Conservation (phyloP, 2,113 vertebrate genomes). For the Glaucidium brasilianum region DNA sequence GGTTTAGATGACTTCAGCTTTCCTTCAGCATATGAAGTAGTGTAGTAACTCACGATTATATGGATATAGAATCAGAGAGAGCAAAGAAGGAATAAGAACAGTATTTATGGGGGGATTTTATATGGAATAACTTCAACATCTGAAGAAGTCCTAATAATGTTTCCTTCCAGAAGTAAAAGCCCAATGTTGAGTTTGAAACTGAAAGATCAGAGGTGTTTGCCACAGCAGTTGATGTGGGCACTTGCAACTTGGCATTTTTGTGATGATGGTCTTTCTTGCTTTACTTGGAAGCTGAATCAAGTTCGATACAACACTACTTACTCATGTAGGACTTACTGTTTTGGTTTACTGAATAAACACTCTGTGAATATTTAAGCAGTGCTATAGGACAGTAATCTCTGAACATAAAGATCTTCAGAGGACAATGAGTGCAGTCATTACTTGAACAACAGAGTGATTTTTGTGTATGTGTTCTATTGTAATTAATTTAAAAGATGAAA, state of each 20-base stretch:
- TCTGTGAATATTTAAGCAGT: conserved; percentile 16
- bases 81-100: neutral
- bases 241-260: neutral
- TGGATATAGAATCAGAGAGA: neutral
- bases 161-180: neutral
- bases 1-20: neutral
- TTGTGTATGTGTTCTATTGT: neutral
- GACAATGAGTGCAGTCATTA: conserved; percentile 22
- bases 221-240: neutral
- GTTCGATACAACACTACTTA: neutral
- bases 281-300: neutral
- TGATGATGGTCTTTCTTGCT: neutral
- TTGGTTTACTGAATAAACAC: conserved; percentile 28
- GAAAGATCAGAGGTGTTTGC: neutral
- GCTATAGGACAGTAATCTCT: neutral
- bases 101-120: neutral
- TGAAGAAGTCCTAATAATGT: neutral
- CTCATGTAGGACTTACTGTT: neutral
- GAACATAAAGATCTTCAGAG: conserved; percentile 61
- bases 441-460: conserved; percentile 56
- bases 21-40: neutral
- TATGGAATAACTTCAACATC: neutral
- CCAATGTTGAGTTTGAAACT: neutral
- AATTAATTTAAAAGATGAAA: conserved; percentile 76
- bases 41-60: neutral